phyloP scores from a whole-genome alignment of 2,888 invertebrate genomes.

The Tipula vernalis region DNA sequence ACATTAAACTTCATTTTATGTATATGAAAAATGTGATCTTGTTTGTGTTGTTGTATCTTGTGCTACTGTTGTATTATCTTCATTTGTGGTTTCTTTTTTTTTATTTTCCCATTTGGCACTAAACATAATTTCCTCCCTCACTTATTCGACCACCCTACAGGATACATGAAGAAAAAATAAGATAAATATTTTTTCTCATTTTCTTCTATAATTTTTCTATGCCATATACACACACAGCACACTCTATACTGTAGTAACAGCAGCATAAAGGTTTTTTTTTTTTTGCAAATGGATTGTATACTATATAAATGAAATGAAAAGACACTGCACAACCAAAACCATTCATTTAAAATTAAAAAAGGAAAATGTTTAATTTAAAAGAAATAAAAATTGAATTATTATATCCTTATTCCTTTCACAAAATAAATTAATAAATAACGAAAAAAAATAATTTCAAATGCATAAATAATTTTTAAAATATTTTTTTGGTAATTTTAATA shows the following conservation, averaged over 20 bases:
- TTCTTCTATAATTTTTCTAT: neutral
- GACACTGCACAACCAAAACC: neutral
- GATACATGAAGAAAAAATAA: neutral
- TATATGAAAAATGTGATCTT: neutral
- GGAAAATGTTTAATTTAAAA: neutral
- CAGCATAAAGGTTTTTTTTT: neutral
- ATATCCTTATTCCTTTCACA: neutral
- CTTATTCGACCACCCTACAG: neutral
- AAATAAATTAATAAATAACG: neutral
- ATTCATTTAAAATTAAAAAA: neutral
- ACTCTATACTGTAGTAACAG: neutral
- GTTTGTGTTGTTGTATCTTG: neutral
- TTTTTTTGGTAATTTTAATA: neutral
- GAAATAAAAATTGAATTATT: neutral
- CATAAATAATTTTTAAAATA: neutral
- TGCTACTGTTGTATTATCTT: neutral
- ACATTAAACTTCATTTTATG: neutral
- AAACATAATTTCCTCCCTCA: neutral
- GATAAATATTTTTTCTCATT: neutral
- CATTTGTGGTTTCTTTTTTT: neutral
- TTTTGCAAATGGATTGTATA: neutral
- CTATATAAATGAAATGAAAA: neutral
- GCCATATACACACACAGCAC: neutral
- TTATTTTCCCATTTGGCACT: neutral
- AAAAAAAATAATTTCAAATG: neutral